phyloP scores from a whole-genome alignment of 2,797 vertebrate genomes.

The Pipistrellus nathusii region DNA sequence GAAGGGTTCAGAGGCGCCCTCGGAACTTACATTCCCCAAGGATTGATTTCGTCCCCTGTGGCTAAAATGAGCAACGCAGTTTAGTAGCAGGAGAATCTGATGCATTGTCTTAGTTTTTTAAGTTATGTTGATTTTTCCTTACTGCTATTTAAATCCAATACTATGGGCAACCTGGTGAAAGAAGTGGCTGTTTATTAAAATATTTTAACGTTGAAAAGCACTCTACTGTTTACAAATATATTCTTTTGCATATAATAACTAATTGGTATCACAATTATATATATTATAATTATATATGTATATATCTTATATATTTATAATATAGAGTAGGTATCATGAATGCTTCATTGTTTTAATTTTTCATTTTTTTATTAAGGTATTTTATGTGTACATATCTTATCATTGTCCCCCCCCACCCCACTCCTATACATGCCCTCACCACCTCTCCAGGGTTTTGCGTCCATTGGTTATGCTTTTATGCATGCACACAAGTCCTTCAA shows the following conservation, averaged over 20 bases:
- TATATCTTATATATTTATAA: not conserved
- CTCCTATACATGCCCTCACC: no score
- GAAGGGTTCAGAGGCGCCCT: not conserved
- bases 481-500: no score
- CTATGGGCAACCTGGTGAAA: not conserved
- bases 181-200: not conserved
- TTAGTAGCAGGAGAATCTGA: not conserved
- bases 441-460: no score
- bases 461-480: no score
- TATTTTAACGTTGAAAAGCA: not conserved
- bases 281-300: no score
- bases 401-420: no score
- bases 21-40: slow-evolving; percentile 11
- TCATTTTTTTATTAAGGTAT: no score
- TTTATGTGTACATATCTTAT: no score
- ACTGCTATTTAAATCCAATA: not conserved
- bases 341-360: not conserved
- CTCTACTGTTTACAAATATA: not conserved
- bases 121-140: not conserved
- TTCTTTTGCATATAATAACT: not conserved
- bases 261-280: not conserved
- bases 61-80: not conserved
- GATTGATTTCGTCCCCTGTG: not conserved
- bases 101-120: not conserved
- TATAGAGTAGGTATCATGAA: not conserved